Evolutionary conservation across 2,113 vertebrate genomes (phyloP), one percentile per base, ranked within the genome.

Genomic region (Sorex fumeus): DNA sequence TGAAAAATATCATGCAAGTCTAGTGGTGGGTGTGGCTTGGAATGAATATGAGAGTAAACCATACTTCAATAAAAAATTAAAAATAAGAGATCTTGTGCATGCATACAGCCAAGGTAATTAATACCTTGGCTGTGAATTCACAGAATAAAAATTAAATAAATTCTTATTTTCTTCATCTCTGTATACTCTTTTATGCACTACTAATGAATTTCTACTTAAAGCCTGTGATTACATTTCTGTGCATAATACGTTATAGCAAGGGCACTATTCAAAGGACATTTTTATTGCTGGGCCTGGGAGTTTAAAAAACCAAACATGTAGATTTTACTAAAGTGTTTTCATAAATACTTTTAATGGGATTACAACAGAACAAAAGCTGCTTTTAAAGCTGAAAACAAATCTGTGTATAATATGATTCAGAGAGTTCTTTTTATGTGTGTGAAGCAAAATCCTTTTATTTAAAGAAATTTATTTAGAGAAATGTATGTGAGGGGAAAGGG

Each of bases 111-210:
- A 53, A 53, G 47, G 47, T 13, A 50, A 50, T 50, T 50, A 50
- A 50, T 50, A 50, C 47, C 47, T 50, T 50, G 47, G 13, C 47
- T 50, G 47, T 50, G 13, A 50, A 50, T 50, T 50, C 47, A 50
- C 47, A 50, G 47, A 50, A 7, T 50, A 50, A 50, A 50, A 50
- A 50, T 50, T 50, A 50, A 50, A 50, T 50, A 64, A 72, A 36
- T n/a, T 15, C 57, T n/a, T 80, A 66, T 72, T 86, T 74, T 50
- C 75, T n/a, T 86, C 19, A 53, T 80, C 28, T 43, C 57, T 92
- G 81, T 81, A 43, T 23, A 66, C 10, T n/a, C 62, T 28, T 69
- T 86, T 1, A 45, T 25, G 19, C 3, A 6, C 76, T 16, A 50
- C 4, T n/a, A 74, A 3, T 19, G 40, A 64, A 36, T 72, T 64